These are phyloP conservation scores for Girardinichthys multiradiatus DNA, from an alignment of 2,113 vertebrate genomes.

Conservation along the genomic window DNA sequence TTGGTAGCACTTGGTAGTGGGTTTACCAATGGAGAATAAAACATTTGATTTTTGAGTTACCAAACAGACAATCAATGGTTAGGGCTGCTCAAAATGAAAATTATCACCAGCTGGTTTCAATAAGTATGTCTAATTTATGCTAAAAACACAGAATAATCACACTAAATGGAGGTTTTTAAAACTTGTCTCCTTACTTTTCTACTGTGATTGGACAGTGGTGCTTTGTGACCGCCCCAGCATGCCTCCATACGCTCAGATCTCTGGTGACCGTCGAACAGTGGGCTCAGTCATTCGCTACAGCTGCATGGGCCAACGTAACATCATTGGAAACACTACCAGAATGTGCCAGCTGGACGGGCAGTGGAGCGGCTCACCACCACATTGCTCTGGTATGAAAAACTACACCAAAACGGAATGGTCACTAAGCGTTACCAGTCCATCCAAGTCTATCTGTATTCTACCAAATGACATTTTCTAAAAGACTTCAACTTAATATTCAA, in stretches of 20 bases:
- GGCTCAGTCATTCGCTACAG: slow-evolving; percentile 93
- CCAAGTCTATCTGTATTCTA: neutral
- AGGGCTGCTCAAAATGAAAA: too few relatives aligned
- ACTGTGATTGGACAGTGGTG: slow-evolving; percentile 84
- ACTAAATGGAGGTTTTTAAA: neutral
- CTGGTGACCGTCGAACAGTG: slow-evolving; percentile 87
- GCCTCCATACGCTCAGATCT: slow-evolving; percentile 90
- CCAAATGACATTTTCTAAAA: slow-evolving; percentile 14
- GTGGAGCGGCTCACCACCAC: slow-evolving; percentile 95
- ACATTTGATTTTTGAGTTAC: too few relatives aligned
- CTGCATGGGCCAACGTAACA: slow-evolving; percentile 84
- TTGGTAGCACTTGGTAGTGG: too few relatives aligned
- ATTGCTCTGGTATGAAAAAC: slow-evolving; percentile 90
- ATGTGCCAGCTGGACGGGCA: slow-evolving; percentile 94
- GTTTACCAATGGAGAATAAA: too few relatives aligned
- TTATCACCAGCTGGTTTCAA: too few relatives aligned
- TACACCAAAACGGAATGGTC: slow-evolving; percentile 19
- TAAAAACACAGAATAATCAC: neutral
- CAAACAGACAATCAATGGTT: too few relatives aligned
- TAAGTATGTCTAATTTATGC: too few relatives aligned
- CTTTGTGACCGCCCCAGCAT: slow-evolving; percentile 92
- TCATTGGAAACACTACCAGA: slow-evolving; percentile 91
- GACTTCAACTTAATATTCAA: neutral
- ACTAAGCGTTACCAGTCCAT: neutral
- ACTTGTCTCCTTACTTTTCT: slow-evolving; percentile 1